Base-by-base conservation (phyloP, 2,113 vertebrate species). In the Hydrolagus affinis region DNA sequence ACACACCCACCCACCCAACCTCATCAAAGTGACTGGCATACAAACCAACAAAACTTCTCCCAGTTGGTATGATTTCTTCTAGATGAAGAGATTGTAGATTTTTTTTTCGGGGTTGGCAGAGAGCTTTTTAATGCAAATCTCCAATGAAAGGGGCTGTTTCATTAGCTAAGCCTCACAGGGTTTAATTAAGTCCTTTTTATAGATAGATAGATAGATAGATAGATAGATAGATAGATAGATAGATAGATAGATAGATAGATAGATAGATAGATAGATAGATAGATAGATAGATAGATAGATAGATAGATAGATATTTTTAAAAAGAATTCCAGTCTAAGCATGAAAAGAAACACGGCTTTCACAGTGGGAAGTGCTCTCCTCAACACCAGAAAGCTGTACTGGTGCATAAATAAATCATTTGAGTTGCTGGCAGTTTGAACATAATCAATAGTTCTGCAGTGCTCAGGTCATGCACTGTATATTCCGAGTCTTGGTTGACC, bases 361-460 rank as follows among this genome's bases (percentile, higher is more conserved):
- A 10, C 85, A 87, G 60, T 57, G 69, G n/a, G 59, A 32, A 44
- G 57, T 75, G 85, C 77, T 80, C 74, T 86, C 78, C 32, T 30
- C 85, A 85, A 86, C 69, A 73, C 28, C 69, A 75, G 86, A 85
- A 57, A 86, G 69, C 64, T 56, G 85, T 62, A 0, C 0, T 28
- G 77, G 83, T 23, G 3, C 86, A 87, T 86, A 89, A 91, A 90
- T 87, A 88, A 88, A 88, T 86, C 68, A 87, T 89, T 44, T 4
- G 75, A 32, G 72, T 3, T 86, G 86, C 85, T 87, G 85, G 8
- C 73, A 88, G 74, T 7, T 77, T 68, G 86, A 89, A 86, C 78
- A 86, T 57, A 73, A 91, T 91, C 87, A 86, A 89, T 88, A 78
- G 12, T 7, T 86, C 86, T 78, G 88, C 80, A 3, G 11, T 70